Percentiles rank a stretch among this genome's conserved stretches.
Evolutionary conservation across 1,140 invertebrate species (phyloP).

Genomic region (Druon quercuslanigerum): DNA sequence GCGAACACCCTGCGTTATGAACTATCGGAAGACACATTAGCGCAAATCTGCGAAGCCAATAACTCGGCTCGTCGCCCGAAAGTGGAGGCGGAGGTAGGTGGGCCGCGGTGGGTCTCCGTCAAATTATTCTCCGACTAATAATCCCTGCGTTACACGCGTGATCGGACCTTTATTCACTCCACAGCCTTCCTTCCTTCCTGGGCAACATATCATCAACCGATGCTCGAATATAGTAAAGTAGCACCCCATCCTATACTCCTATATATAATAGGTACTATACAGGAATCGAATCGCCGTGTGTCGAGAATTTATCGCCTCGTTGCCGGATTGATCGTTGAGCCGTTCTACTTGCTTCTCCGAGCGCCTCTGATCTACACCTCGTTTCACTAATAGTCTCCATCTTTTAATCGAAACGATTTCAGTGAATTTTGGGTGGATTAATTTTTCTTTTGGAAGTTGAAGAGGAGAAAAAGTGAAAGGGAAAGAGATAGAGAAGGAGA

Average conservation of each 20-base stretch:
- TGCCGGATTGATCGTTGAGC: slow-evolving; percentile 51
- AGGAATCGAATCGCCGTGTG: slow-evolving; percentile 14
- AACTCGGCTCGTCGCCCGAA: slow-evolving; percentile 62
- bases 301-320: slow-evolving; percentile 30
- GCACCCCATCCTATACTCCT: not conserved
- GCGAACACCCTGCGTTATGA: slow-evolving; percentile 54
- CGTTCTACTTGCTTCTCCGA: slow-evolving; percentile 39
- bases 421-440: too few relatives aligned
- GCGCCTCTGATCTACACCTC: not conserved
- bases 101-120: slow-evolving; percentile 51
- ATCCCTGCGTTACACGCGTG: slow-evolving; percentile 74
- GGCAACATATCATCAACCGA: slow-evolving; percentile 37
- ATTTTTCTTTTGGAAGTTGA: too few relatives aligned
- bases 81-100: slow-evolving; percentile 35
- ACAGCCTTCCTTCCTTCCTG: slow-evolving; percentile 56
- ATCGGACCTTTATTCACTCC: slow-evolving; percentile 67
- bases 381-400: too few relatives aligned
- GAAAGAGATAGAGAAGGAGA: too few relatives aligned
- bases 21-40: slow-evolving; percentile 74
- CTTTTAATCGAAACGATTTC: too few relatives aligned
- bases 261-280: not conserved
- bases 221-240: slow-evolving; percentile 31
- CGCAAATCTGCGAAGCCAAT: slow-evolving; percentile 71
- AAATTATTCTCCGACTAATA: slow-evolving; percentile 75
- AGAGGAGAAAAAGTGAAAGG: too few relatives aligned